phyloP scores from a whole-genome alignment of 1,140 invertebrate genomes.

The Papilio glaucus region DNA sequence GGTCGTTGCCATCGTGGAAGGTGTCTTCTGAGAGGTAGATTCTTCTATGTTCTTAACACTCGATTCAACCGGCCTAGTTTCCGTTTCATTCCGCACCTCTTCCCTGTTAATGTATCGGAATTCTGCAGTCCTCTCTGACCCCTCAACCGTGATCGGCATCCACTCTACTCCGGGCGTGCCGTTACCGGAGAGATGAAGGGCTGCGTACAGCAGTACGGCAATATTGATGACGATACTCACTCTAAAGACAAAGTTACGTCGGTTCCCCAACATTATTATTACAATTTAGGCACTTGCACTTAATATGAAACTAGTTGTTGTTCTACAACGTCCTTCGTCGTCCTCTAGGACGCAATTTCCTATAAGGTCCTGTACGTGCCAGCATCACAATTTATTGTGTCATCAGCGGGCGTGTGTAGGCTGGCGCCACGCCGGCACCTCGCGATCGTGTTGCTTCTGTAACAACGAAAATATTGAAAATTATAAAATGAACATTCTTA shows the following conservation, averaged over 20 bases:
- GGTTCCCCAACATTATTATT: conserved; percentile 77
- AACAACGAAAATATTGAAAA: conserved; percentile 50
- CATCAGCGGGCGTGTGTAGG: conserved; percentile 72
- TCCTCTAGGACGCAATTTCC: conserved; percentile 81
- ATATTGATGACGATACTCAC: conserved; percentile 90
- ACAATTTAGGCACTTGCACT: conserved; percentile 75
- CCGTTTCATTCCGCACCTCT: conserved; percentile 63
- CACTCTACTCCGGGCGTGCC: conserved; percentile 61
- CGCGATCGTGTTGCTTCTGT: conserved; percentile 57
- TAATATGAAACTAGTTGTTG: conserved; percentile 57
- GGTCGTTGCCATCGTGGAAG: conserved; percentile 68
- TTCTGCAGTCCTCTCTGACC: conserved; percentile 63
- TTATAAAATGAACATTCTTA: not conserved
- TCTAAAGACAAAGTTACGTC: conserved; percentile 88
- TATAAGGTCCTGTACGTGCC: conserved; percentile 72
- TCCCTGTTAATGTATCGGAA: conserved; percentile 60
- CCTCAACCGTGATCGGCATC: conserved; percentile 66
- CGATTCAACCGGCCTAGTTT: conserved; percentile 55
- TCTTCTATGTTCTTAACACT: conserved; percentile 67
- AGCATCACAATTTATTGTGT: conserved; percentile 82
- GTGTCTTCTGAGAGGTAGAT: conserved; percentile 68
- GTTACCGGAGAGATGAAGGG: conserved; percentile 71
- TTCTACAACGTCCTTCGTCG: conserved; percentile 77
- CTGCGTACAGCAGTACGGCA: conserved; percentile 86
- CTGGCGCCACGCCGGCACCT: conserved; percentile 66